Evolutionary conservation across 2,888 invertebrate genomes (phyloP), one percentile per base, ranked within the genome.

Genomic region (Amblyteles armatorius): DNA sequence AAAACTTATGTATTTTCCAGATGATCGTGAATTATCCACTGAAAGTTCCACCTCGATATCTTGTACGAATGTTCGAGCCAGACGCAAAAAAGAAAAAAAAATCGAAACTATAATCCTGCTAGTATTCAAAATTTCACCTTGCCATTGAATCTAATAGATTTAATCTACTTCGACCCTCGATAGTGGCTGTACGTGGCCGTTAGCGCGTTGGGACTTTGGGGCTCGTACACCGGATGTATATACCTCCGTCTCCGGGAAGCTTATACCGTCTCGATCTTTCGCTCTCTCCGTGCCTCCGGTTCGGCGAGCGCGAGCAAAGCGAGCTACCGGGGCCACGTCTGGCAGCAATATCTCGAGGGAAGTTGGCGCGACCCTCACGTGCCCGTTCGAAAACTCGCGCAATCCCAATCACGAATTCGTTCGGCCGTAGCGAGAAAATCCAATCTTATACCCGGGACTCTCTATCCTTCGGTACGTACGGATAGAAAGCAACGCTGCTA

Each of bases 391-490:
- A 86, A 86, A 86, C 86, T 88, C 88, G 87, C 85, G 79, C 87
- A 88, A 85, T 85, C 88, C 84, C 73, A 87, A 88, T 89, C 88
- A 88, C 88, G 88, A 89, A 86, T 88, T 86, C 85, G 85, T 86
- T 85, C 85, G 74, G 80, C 83, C 88, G 87, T 86, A 88, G 87
- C 82, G 86, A 86, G 83, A 76, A 88, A 89, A 88, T 88, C 88
- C 88, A 89, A 89, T 89, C 88, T 89, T 87, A 86, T 79, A 79
- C 78, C 65, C 82, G 84, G 86, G 87, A 88, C 57, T 73, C 57
- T 57, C 16, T 72, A 22, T 52, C 81, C 60, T 74, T 16, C 76
- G n/a, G 22, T 57, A 16, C 60, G 68, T 50, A 44, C 44, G 67
- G 1, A 63, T 16, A 11, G 52, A 57, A 13, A 57, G 22, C 40